Base-by-base conservation (phyloP, 92 coral and sea anemone genomes). In the Blastomussa wellsi region DNA sequence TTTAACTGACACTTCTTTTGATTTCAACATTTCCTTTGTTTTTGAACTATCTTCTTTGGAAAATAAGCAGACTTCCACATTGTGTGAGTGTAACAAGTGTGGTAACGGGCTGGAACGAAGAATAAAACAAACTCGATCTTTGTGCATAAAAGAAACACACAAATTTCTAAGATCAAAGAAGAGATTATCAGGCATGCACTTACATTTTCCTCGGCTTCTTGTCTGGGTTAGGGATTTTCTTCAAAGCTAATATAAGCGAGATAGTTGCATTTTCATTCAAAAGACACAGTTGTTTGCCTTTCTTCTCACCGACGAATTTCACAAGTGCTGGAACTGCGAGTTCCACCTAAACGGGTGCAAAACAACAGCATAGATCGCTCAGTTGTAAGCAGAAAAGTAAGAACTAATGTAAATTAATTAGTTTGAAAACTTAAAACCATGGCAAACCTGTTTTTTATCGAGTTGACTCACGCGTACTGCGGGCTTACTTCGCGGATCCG, bases 171-270 rank as follows among this genome's bases (percentile, higher is more conserved):
- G 17, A 14, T 16, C 44, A 32, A 12, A 74, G 5, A 11, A 6
- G 37, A 48, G 19, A 15, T 68, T 33, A 28, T 15, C 14, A 3
- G 66, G 37, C 44, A 86, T 98, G 37, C 44, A 86, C 98, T 84
- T 85, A 96, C 99, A 96, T 92, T 82, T 89, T 88, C 48, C 83
- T 86, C 0, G 99, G 99, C 72, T 96, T 96, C 84, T 79, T 96
- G 83, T 94, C 94, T 24, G 95, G 93, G 38, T 85, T 84, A 2
- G 98, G 99, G 71, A 94, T 91, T 81, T 94, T 94, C 83, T 94
- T 97, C 76, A 94, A 79, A 2, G 98, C 89, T 86, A 97, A 64
- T 31, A 92, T 90, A 41, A 97, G 32, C 93, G 94, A 90, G 32
- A 97, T 91, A 19, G 89, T 53, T 37, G 93, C 95, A 3, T 91